A percentile compares a stretch with the other conserved stretches of the same genome.
Conservation (phyloP, 2,113 vertebrate species). For the Planiliza haematocheilus region DNA sequence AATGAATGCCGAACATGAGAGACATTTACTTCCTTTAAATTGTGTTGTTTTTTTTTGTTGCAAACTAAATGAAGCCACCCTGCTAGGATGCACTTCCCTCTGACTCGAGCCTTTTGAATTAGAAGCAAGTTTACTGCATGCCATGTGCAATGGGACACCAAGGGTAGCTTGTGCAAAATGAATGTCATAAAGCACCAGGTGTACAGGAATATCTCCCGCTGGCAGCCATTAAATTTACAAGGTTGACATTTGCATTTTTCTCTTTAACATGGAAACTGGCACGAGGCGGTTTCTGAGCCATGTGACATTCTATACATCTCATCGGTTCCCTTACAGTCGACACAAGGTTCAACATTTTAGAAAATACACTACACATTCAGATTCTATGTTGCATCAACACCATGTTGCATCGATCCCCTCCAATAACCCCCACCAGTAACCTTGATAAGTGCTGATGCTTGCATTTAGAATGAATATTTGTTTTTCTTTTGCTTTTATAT, state of each 20-base stretch:
- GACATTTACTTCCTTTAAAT: not conserved
- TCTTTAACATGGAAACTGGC: slow-evolving; percentile 24
- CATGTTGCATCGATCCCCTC: too few species aligned
- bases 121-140: slow-evolving; percentile 24
- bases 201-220: slow-evolving; percentile 14
- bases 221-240: slow-evolving; percentile 48
- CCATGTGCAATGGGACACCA: slow-evolving; percentile 20
- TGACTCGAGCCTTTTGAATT: slow-evolving; percentile 7
- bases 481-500: too few species aligned
- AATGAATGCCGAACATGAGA: not conserved
- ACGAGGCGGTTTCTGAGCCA: not conserved
- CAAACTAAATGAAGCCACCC: not conserved
- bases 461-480: too few species aligned
- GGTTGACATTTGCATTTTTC: slow-evolving; percentile 40
- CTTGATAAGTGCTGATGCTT: too few species aligned
- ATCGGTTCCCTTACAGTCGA: not conserved
- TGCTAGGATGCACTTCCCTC: not conserved
- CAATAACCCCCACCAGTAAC: too few species aligned
- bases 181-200: slow-evolving; percentile 51
- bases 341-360: not conserved
- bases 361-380: not conserved
- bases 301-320: slow-evolving; percentile 2
- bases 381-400: too few species aligned
- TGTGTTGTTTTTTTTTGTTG: not conserved
- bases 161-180: slow-evolving; percentile 19